Conservation (phyloP, 2,797 vertebrate species). For the Sus cebifrons region DNA sequence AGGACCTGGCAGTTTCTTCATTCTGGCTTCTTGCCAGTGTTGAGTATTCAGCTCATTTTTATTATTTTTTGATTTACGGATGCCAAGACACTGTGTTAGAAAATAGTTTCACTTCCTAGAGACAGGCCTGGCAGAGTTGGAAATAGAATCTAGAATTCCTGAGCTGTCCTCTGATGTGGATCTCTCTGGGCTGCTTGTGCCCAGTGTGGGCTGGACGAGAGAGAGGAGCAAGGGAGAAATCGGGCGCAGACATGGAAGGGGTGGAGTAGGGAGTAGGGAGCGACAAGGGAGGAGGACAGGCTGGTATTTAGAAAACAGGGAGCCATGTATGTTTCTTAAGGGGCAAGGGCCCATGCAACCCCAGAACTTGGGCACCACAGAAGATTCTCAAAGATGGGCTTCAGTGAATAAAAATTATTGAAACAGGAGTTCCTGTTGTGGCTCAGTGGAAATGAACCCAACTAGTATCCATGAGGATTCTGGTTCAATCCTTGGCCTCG, state of each 20-base stretch:
- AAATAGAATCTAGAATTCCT: not conserved
- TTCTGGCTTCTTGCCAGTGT: not conserved
- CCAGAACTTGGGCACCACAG: not conserved
- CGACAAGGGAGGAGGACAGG: not conserved
- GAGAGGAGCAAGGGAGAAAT: not conserved
- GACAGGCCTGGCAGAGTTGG: not conserved
- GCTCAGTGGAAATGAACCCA: too few species aligned
- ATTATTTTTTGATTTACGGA: not conserved
- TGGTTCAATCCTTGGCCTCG: too few species aligned
- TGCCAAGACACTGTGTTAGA: not conserved
- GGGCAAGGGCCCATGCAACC: not conserved
- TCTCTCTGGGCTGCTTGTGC: not conserved
- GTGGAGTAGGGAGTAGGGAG: not conserved
- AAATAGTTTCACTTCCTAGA: constrained; percentile 16
- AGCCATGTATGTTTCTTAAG: not conserved
- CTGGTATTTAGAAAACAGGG: not conserved
- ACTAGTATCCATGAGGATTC: too few species aligned
- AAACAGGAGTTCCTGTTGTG: too few species aligned
- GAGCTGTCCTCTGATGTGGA: not conserved
- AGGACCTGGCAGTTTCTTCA: not conserved
- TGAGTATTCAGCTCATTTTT: not conserved
- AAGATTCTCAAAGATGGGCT: constrained; percentile 46
- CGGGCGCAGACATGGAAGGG: not conserved
- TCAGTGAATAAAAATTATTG: not conserved
- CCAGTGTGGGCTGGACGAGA: not conserved